These are phyloP conservation scores for Sardinella longiceps DNA, from an alignment of 2,797 vertebrate genomes.

Conservation along the genomic window DNA sequence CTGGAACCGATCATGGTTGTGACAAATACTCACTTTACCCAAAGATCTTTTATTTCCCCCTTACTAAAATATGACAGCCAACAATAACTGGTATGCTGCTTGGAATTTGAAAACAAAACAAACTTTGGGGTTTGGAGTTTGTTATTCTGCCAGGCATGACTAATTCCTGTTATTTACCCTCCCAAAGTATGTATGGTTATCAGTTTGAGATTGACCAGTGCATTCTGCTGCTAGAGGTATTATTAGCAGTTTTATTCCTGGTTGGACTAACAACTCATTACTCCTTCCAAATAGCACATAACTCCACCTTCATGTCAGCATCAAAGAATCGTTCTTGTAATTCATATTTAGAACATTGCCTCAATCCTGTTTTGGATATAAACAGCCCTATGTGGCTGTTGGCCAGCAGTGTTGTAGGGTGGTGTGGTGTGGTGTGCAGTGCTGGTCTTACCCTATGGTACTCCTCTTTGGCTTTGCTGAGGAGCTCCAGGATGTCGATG, in stretches of 20 bases:
- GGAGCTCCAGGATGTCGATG: constrained; percentile 94
- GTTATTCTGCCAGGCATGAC: too few species aligned
- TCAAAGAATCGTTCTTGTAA: neutral
- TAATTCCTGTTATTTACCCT: neutral
- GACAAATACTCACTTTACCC: neutral
- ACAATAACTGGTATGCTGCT: neutral
- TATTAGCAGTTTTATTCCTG: neutral
- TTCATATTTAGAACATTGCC: neutral
- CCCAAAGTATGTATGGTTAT: neutral
- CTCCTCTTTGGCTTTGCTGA: constrained; percentile 96
- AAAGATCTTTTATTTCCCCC: neutral
- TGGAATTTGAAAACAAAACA: too few species aligned
- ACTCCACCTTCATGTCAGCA: neutral
- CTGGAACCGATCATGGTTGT: too few species aligned
- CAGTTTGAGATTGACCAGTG: neutral
- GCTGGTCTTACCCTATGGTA: constrained; percentile 86
- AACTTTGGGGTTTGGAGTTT: too few species aligned
- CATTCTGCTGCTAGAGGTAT: neutral
- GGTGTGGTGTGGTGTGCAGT: neutral
- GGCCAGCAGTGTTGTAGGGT: neutral
- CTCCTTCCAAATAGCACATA: neutral
- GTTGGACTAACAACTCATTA: neutral
- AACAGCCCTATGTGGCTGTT: neutral
- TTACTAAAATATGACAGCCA: neutral
- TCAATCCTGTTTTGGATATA: neutral